phyloP scores from a whole-genome alignment of 2,888 invertebrate genomes.

The Pilophorus perplexus region DNA sequence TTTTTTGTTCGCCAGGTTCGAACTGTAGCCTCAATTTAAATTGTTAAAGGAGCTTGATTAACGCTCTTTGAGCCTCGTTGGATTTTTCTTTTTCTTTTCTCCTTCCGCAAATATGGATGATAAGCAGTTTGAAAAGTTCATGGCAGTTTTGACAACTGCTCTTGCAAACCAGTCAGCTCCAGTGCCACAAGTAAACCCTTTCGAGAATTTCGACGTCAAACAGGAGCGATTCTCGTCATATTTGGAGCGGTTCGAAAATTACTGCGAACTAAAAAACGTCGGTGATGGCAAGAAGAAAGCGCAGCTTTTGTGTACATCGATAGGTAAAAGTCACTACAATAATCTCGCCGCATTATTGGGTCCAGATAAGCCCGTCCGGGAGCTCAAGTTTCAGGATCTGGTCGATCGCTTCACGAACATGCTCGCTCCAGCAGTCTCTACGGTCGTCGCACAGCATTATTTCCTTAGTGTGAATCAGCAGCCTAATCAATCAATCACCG shows the following conservation, averaged over 20 bases:
- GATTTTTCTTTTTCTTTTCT: too few relatives aligned
- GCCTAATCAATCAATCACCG: conserved; percentile 36
- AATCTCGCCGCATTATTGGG: conserved; percentile 23
- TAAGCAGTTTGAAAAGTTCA: conserved; percentile 3
- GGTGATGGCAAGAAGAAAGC: conserved; percentile 15
- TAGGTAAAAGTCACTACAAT: conserved; percentile 16
- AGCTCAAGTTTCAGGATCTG: conserved; percentile 14
- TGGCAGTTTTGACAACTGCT: neutral
- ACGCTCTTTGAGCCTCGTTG: too few relatives aligned
- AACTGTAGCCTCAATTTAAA: too few relatives aligned
- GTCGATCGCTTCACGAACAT: conserved; percentile 28
- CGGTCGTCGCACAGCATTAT: conserved; percentile 40
- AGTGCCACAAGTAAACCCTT: conserved; percentile 7
- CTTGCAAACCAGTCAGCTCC: neutral
- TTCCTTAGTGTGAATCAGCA: conserved; percentile 35
- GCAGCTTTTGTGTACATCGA: conserved; percentile 12
- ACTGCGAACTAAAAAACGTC: conserved; percentile 30
- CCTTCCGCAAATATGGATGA: conserved; percentile 17
- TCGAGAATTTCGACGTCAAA: conserved; percentile 19
- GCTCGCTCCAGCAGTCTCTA: conserved; percentile 32
- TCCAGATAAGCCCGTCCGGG: conserved; percentile 26
- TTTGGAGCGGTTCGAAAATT: conserved; percentile 26
- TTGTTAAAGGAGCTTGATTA: too few relatives aligned
- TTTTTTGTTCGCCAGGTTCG: too few relatives aligned
- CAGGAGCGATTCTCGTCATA: conserved; percentile 13